Evolutionary conservation across 2,113 vertebrate genomes (phyloP).

Genomic region (Uria lomvia): DNA sequence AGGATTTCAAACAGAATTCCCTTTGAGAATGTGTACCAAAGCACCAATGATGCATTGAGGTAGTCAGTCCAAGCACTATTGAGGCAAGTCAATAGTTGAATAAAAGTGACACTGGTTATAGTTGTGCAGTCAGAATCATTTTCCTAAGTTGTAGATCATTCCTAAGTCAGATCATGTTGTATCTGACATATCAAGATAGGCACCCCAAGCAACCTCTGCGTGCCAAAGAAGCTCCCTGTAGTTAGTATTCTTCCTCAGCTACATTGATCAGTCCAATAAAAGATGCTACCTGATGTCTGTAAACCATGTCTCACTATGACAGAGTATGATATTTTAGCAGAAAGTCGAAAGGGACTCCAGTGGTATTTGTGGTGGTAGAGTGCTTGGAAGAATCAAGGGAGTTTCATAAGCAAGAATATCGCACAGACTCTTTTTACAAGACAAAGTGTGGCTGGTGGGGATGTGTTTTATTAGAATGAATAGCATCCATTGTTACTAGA

Average conservation of each 20-base stretch:
- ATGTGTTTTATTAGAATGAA: not conserved
- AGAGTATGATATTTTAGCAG: not conserved
- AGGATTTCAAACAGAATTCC: not conserved
- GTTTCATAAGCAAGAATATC: not conserved
- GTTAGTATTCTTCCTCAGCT: not conserved
- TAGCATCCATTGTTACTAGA: not conserved
- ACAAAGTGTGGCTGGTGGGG: not conserved
- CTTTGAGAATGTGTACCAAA: not conserved
- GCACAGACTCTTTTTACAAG: not conserved
- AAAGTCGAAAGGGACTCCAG: not conserved
- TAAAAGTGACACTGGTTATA: not conserved
- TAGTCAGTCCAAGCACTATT: not conserved
- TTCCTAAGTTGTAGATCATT: no score
- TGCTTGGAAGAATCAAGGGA: not conserved
- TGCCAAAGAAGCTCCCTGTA: not conserved
- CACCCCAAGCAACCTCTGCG: not conserved
- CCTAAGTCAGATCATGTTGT: no score
- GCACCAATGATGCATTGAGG: accelerated
- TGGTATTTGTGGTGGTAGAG: not conserved
- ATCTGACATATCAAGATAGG: not conserved
- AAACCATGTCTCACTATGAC: not conserved
- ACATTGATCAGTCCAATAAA: accelerated
- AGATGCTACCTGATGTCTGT: not conserved
- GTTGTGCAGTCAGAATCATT: not conserved
- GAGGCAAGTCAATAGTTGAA: not conserved